A percentile compares a stretch with the other conserved stretches of the same genome.
These are phyloP conservation scores for Penaeus indicus DNA, from an alignment of 1,140 invertebrate species.

Conservation along the genomic window DNA sequence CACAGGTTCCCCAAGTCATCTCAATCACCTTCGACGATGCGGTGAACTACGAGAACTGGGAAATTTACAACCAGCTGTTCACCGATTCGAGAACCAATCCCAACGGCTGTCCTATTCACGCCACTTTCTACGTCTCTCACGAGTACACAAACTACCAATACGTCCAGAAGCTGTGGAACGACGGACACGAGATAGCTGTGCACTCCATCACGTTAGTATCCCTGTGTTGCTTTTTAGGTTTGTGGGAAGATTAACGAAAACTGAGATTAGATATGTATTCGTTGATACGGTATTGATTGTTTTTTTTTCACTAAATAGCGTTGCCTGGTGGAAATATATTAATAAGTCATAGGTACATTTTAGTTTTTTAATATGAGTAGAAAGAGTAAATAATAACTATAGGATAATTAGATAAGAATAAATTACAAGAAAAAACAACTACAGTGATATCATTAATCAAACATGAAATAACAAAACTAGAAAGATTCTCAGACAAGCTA, in stretches of 20 bases:
- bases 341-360: too few species aligned
- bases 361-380: background rate
- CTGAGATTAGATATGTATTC: too few species aligned
- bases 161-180: slow-evolving; percentile 72
- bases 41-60: slow-evolving; percentile 69
- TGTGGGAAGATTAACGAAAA: too few species aligned
- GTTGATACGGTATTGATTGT: too few species aligned
- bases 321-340: too few species aligned
- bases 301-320: background rate
- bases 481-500: background rate
- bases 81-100: slow-evolving; percentile 69
- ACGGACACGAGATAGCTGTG: slow-evolving; percentile 74
- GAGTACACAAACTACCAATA: slow-evolving; percentile 74
- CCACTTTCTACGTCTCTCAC: slow-evolving; percentile 75
- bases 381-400: too few species aligned
- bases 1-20: slow-evolving; percentile 69
- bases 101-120: slow-evolving; percentile 74
- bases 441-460: background rate
- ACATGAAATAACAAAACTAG: too few species aligned
- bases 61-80: slow-evolving; percentile 69
- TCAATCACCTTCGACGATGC: slow-evolving; percentile 70
- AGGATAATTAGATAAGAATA: too few species aligned
- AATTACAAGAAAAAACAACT: too few species aligned
- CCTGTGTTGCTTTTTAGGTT: background rate
- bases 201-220: slow-evolving; percentile 73